Evolutionary conservation across 1,140 invertebrate genomes (phyloP).

Genomic region (Melitaea cinxia): DNA sequence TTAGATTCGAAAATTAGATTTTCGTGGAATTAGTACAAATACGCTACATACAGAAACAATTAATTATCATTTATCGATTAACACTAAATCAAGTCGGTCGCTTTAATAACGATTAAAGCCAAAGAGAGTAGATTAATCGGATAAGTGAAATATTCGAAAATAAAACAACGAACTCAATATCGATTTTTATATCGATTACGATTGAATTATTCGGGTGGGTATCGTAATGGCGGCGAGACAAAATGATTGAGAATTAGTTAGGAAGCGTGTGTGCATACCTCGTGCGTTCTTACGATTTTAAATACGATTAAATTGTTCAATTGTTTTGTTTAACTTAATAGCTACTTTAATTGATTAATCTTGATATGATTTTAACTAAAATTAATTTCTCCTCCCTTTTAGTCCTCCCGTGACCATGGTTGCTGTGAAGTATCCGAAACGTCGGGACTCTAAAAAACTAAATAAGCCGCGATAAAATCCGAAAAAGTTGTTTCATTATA

Average conservation of each 20-base stretch:
- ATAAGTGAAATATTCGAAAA: slow-evolving; percentile 47
- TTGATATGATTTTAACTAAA: no score
- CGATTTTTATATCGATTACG: slow-evolving; percentile 59
- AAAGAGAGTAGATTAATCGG: slow-evolving; percentile 63
- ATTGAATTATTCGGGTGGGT: slow-evolving; percentile 57
- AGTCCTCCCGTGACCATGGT: no score
- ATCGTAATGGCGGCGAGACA: slow-evolving; percentile 13
- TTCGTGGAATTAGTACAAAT: slow-evolving; percentile 10
- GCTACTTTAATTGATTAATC: no score
- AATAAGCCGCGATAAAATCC: no score
- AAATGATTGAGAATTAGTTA: background rate
- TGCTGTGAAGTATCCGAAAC: no score
- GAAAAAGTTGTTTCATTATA: no score
- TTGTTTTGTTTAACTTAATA: background rate
- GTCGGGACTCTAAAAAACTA: no score
- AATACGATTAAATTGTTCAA: background rate
- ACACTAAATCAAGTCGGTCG: slow-evolving; percentile 59
- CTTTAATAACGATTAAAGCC: slow-evolving; percentile 54
- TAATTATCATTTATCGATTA: slow-evolving; percentile 60
- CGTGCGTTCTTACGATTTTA: background rate
- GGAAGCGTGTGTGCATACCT: background rate
- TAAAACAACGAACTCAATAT: slow-evolving; percentile 56
- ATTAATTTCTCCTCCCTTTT: no score
- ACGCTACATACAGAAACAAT: slow-evolving; percentile 42
- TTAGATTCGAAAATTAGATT: slow-evolving; percentile 19